A percentile compares a stretch with the other conserved stretches of the same genome.
phyloP scores from a whole-genome alignment of 2,888 invertebrate genomes.

The Xestia sexstrigata region DNA sequence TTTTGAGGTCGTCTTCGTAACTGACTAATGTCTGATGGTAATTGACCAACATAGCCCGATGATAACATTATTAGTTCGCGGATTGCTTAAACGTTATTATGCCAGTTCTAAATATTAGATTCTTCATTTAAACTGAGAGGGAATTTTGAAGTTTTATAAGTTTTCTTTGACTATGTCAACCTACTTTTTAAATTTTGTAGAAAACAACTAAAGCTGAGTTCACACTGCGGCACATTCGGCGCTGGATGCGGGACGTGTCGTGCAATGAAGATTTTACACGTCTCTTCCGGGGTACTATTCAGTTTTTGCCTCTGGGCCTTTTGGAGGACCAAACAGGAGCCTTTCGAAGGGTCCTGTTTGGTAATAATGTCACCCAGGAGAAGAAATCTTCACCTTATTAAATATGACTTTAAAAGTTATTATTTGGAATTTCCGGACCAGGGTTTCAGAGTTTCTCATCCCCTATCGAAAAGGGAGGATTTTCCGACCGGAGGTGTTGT shows the following conservation, averaged over 20 bases:
- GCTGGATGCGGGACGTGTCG: not conserved
- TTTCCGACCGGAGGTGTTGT: not conserved
- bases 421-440: too few species aligned
- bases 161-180: not conserved
- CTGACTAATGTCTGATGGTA: not conserved
- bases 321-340: too few species aligned
- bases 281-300: not conserved
- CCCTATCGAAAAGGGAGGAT: not conserved
- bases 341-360: not conserved
- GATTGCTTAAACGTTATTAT: not conserved
- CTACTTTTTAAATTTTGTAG: not conserved
- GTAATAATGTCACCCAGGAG: not conserved
- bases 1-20: constrained; percentile 23
- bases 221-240: not conserved
- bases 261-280: not conserved
- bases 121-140: not conserved
- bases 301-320: not conserved
- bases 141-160: not conserved
- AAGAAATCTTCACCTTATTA: not conserved
- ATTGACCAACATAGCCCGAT: not conserved
- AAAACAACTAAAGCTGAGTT: not conserved
- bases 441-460: not conserved
- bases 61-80: not conserved
- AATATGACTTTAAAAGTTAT: too few species aligned
- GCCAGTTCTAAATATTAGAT: not conserved